Conservation (phyloP, 2,888 invertebrate genomes). For the Galeopsomyia nigrocyanea region DNA sequence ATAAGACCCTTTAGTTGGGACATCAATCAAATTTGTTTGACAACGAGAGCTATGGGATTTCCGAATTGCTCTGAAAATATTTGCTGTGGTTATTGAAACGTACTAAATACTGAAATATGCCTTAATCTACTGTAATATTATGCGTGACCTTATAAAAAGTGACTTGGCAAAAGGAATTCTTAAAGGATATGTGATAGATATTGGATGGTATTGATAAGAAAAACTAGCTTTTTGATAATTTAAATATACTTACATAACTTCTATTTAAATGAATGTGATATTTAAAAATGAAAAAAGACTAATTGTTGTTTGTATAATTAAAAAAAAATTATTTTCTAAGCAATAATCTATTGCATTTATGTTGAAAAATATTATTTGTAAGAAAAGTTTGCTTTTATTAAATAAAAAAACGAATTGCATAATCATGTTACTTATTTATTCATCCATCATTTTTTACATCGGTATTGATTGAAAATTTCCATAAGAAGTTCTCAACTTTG, state of each 20-base stretch:
- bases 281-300: not conserved
- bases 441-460: not conserved
- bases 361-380: conserved; percentile 4
- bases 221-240: not conserved
- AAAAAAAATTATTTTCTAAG: conserved; percentile 7
- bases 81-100: conserved; percentile 4
- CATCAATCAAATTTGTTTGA: conserved; percentile 42
- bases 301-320: conserved; percentile 19
- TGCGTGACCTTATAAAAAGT: too few relatives aligned
- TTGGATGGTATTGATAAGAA: not conserved
- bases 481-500: too few relatives aligned
- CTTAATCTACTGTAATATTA: too few relatives aligned
- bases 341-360: conserved; percentile 23
- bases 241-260: not conserved
- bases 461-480: too few relatives aligned
- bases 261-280: too few relatives aligned
- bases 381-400: conserved; percentile 23
- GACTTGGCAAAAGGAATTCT: too few relatives aligned
- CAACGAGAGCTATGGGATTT: conserved; percentile 45
- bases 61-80: conserved; percentile 16
- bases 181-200: too few relatives aligned
- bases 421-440: conserved; percentile 22
- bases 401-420: conserved; percentile 20
- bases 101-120: too few relatives aligned
- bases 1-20: conserved; percentile 47